phyloP scores from a whole-genome alignment of 2,797 vertebrate genomes.

The Vultur gryphus region DNA sequence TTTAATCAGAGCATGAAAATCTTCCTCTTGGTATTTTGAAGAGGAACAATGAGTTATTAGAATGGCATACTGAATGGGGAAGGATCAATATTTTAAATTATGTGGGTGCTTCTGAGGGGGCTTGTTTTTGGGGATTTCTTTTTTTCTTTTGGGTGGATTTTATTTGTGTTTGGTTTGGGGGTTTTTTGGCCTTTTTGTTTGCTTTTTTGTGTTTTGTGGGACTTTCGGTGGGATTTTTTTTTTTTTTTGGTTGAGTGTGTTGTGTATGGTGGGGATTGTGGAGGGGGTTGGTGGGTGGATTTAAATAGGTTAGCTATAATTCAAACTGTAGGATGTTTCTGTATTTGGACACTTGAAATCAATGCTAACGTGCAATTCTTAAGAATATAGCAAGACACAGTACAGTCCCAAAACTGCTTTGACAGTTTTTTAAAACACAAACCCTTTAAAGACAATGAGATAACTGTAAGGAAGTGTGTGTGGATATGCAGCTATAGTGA shows the following conservation, averaged over 20 bases:
- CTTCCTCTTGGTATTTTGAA: background rate
- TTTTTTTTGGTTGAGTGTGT: background rate
- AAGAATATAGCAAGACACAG: background rate
- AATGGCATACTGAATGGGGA: background rate
- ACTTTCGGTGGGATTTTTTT: background rate
- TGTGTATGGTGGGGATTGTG: background rate
- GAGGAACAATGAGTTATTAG: background rate
- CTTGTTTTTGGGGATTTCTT: accelerated
- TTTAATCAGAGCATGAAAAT: background rate
- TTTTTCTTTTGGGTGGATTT: background rate
- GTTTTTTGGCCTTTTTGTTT: background rate
- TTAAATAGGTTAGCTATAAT: background rate
- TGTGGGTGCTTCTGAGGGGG: background rate
- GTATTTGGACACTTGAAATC: background rate
- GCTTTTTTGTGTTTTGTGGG: background rate
- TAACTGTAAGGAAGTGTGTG: background rate
- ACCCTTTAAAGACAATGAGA: background rate
- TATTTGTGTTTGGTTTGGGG: background rate
- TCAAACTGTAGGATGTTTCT: background rate
- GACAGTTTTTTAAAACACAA: background rate
- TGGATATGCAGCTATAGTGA: background rate
- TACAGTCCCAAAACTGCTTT: background rate
- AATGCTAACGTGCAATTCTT: background rate
- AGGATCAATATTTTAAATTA: background rate
- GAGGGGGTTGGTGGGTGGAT: accelerated